These are phyloP conservation scores for Penaeus chinensis DNA, from an alignment of 1,140 invertebrate species.

Conservation along the genomic window DNA sequence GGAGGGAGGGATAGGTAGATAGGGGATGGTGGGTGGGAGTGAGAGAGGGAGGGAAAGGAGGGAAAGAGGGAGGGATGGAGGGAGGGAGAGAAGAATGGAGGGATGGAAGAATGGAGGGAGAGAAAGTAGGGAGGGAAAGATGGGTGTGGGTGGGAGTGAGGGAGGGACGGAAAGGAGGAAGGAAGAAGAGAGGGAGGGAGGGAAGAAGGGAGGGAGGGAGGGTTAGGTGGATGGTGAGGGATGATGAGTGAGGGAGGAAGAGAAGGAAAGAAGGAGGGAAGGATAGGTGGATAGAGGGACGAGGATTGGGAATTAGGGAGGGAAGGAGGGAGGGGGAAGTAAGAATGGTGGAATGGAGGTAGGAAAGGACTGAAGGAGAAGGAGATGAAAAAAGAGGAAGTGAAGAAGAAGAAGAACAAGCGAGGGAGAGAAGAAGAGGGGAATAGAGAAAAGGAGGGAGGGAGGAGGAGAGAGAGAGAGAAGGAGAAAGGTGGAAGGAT, in stretches of 20 bases:
- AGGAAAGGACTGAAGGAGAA: not conserved
- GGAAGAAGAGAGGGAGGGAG: not conserved
- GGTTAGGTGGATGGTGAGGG: not conserved
- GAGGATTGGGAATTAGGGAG: not conserved
- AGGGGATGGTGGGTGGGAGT: not conserved
- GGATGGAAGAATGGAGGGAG: not conserved
- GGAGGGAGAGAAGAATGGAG: too few species aligned
- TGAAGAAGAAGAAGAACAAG: not conserved
- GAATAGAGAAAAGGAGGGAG: not conserved
- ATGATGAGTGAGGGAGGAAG: constrained; percentile 21
- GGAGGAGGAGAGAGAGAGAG: not conserved
- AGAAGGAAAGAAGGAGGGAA: not conserved
- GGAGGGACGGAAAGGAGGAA: not conserved
- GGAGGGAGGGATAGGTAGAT: not conserved
- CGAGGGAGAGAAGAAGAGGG: not conserved
- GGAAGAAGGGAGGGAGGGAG: too few species aligned
- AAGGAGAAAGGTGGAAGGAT: not conserved
- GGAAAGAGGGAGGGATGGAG: not conserved
- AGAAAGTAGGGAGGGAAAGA: not conserved
- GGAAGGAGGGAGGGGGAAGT: not conserved
- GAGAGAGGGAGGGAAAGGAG: not conserved
- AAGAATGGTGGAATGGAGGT: not conserved
- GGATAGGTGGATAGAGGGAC: not conserved
- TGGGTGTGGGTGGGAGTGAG: not conserved
- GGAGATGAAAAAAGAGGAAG: not conserved